Base-by-base conservation (phyloP, 2,888 invertebrate species). In the Meganola albula region DNA sequence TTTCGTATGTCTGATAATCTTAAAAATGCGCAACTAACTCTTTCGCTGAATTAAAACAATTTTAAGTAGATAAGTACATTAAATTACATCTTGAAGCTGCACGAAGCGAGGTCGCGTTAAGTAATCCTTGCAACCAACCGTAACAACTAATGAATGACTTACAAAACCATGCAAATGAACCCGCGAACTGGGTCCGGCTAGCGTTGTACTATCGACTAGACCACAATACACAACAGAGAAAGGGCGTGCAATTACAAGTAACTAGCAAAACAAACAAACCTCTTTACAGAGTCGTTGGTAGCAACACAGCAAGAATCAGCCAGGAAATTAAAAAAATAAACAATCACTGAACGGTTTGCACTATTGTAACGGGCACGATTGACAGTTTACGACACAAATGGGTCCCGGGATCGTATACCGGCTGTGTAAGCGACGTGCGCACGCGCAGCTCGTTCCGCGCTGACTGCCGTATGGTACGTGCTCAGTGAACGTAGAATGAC, bases 401-500 rank as follows among this genome's bases (percentile, higher is more conserved):
- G 59, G 55, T 58, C 58, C 68, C 77, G 74, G 73, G 74, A 69
- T 69, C 68, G 69, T 56, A 35, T 44, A 55, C 49, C 47, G 54
- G 43, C 34, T 48, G 37, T 44, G 31, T 39, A 36, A 47, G 51
- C 56, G 53, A 59, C 80, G 70, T 83, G 82, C 79, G 79, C 72
- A 44, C 58, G 64, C 82, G 75, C 64, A 60, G 71, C 46, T 59
- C 63, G 77, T 75, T 77, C 76, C 74, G 74, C 79, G 77, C 79
- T 74, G 65, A 83, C 83, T 80, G 73, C 55, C 53, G 38, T 49
- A 48, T 42, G 34, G 45, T 45, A 51, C 53, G 55, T 56, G 55
- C 48, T 45, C 52, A 65, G 80, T 79, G 82, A 82, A 80, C 74
- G 82, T 76, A 58, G 65, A 54, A 48, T 79, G 80, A 79, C 83